Conservation (phyloP, 2,797 vertebrate genomes). For the Carapus acus region DNA sequence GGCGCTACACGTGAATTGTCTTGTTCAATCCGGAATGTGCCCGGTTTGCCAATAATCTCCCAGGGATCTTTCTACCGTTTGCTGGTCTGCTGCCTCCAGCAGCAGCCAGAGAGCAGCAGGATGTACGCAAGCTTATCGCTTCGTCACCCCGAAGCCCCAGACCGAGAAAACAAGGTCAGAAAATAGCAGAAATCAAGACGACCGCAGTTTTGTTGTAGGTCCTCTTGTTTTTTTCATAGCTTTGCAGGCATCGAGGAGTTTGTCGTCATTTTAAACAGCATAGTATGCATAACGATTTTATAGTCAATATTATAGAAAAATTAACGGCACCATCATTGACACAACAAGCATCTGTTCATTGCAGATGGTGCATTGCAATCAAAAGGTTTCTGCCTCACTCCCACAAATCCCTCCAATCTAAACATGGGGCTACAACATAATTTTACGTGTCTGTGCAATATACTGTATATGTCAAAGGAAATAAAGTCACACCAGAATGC, state of each 20-base stretch:
- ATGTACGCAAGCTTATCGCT: conserved; percentile 15
- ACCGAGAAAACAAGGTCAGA: conserved; percentile 5
- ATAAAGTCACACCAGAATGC: conserved; percentile 8
- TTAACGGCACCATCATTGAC: too few relatives aligned
- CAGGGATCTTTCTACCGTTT: conserved; percentile 35
- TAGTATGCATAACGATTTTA: too few relatives aligned
- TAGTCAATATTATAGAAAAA: too few relatives aligned
- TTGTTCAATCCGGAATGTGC: neutral
- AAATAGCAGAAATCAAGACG: conserved; percentile 5
- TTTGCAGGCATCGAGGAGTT: too few relatives aligned
- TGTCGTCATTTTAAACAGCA: neutral
- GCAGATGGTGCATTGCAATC: too few relatives aligned
- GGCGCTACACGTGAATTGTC: conserved; percentile 1
- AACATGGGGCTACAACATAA: too few relatives aligned
- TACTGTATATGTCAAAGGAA: too few relatives aligned
- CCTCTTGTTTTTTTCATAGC: too few relatives aligned
- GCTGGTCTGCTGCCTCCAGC: conserved; percentile 21
- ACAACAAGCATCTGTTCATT: too few relatives aligned
- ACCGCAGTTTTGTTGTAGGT: neutral
- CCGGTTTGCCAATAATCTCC: conserved; percentile 27
- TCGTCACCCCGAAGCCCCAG: conserved; percentile 22
- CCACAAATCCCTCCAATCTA: too few relatives aligned
- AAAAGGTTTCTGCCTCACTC: too few relatives aligned
- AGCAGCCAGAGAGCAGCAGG: conserved; percentile 21
- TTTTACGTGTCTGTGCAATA: too few relatives aligned